A percentile compares a stretch with the other conserved stretches of the same genome.
These are phyloP conservation scores for Macrotis lagotis DNA, from an alignment of 2,113 vertebrate genomes.

Conservation along the genomic window DNA sequence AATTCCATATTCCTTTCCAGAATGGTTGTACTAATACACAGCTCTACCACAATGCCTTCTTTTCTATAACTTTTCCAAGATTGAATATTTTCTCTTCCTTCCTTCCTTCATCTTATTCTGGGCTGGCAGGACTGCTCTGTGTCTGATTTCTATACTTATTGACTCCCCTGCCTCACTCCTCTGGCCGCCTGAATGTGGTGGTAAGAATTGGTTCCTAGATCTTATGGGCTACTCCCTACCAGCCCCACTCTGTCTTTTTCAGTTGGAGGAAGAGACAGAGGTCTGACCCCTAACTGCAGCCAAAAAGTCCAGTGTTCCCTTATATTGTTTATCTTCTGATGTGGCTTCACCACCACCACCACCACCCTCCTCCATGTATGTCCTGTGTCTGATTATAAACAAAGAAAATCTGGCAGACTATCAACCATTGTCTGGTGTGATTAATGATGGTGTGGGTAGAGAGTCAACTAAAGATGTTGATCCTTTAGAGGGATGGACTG, in stretches of 20 bases:
- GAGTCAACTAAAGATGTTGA: neutral
- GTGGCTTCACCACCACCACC: neutral
- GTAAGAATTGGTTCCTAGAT: neutral
- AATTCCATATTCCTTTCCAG: neutral
- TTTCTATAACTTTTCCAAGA: neutral
- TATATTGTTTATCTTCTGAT: neutral
- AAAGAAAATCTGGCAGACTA: neutral
- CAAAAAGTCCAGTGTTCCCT: neutral
- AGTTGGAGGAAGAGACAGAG: neutral
- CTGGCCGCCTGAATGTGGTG: neutral
- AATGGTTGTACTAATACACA: neutral
- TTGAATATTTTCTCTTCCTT: neutral
- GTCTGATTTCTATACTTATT: neutral
- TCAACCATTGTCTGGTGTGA: neutral
- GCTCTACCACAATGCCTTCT: neutral
- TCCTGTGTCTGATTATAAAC: neutral
- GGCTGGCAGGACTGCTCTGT: neutral
- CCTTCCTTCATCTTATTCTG: neutral
- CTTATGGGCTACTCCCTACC: neutral
- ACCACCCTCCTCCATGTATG: neutral
- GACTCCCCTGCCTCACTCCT: neutral
- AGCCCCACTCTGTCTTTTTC: neutral
- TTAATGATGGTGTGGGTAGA: neutral
- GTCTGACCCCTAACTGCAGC: neutral
- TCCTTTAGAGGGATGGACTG: neutral